Percentiles rank a stretch among this genome's conserved stretches.
Conservation (phyloP, 1,140 invertebrate species). For the Myzus persicae region DNA sequence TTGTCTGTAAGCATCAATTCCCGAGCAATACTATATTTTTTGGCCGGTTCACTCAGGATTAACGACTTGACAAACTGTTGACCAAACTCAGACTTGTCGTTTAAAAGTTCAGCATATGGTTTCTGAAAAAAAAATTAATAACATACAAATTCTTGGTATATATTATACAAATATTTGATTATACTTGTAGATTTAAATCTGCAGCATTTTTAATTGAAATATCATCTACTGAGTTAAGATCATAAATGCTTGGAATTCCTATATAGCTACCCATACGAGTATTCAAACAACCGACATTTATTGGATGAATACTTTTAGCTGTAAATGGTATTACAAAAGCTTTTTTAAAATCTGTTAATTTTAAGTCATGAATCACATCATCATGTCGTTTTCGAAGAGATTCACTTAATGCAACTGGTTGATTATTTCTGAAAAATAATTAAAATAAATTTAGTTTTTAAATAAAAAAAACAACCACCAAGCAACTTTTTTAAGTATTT, state of each 20-base stretch:
- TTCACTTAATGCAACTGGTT: slow-evolving; percentile 41
- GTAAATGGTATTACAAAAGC: slow-evolving; percentile 23
- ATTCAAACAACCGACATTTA: slow-evolving; percentile 50
- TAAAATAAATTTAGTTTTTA: too few species aligned
- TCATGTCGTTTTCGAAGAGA: slow-evolving; percentile 50
- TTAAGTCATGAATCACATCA: slow-evolving; percentile 54
- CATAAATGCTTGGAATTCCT: slow-evolving; percentile 57
- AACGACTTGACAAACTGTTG: slow-evolving; percentile 64
- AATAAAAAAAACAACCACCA: background rate
- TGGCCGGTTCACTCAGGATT: slow-evolving; percentile 65
- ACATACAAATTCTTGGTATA: background rate
- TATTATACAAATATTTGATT: background rate
- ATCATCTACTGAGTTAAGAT: slow-evolving; percentile 37
- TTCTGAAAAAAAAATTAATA: slow-evolving; percentile 26
- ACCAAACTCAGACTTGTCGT: slow-evolving; percentile 64
- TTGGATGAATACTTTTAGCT: slow-evolving; percentile 29
- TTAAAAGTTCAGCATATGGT: slow-evolving; percentile 49
- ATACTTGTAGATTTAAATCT: slow-evolving; percentile 17
- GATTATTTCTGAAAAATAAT: slow-evolving; percentile 30
- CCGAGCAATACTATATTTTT: slow-evolving; percentile 66
- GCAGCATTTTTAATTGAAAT: background rate
- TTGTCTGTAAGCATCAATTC: slow-evolving; percentile 63
- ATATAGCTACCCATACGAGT: slow-evolving; percentile 49
- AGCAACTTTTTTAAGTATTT: background rate
- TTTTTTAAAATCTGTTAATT: slow-evolving; percentile 35